A percentile compares a stretch with the other conserved stretches of the same genome.
These are phyloP conservation scores for Gnatocerus cornutus DNA, from an alignment of 2,888 invertebrate species.

Conservation along the genomic window DNA sequence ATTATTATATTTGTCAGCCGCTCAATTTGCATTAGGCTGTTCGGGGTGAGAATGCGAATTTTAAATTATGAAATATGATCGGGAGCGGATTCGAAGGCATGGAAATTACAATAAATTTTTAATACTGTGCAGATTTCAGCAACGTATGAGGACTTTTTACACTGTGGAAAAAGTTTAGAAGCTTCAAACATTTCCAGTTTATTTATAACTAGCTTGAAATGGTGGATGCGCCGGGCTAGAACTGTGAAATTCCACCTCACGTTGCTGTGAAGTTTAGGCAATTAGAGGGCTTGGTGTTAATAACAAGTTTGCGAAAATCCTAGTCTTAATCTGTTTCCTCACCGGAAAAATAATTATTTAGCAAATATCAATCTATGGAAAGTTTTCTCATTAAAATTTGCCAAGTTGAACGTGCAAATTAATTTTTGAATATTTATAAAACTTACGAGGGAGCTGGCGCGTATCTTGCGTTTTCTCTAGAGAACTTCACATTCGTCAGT, in stretches of 20 bases:
- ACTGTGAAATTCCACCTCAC: neutral
- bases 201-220: too few species aligned
- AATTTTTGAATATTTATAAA: slow-evolving; percentile 41
- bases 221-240: slow-evolving; percentile 32
- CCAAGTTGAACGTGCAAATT: slow-evolving; percentile 24
- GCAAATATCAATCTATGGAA: slow-evolving; percentile 28
- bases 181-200: too few species aligned
- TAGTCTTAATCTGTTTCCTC: slow-evolving; percentile 7
- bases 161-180: too few species aligned
- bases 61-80: slow-evolving; percentile 28
- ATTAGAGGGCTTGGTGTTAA: neutral
- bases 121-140: slow-evolving; percentile 2
- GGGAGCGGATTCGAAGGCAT: neutral
- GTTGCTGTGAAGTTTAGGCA: neutral
- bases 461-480: slow-evolving; percentile 25
- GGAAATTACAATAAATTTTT: slow-evolving; percentile 11
- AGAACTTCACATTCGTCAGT: slow-evolving; percentile 33
- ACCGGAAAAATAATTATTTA: slow-evolving; percentile 23
- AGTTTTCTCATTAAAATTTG: slow-evolving; percentile 38
- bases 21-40: slow-evolving; percentile 38
- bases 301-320: neutral
- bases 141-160: neutral
- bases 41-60: slow-evolving; percentile 26
- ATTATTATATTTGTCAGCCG: slow-evolving; percentile 44
- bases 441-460: slow-evolving; percentile 23